A percentile compares a stretch with the other conserved stretches of the same genome.
Conservation (phyloP, 2,113 vertebrate genomes). For the Bucco capensis region DNA sequence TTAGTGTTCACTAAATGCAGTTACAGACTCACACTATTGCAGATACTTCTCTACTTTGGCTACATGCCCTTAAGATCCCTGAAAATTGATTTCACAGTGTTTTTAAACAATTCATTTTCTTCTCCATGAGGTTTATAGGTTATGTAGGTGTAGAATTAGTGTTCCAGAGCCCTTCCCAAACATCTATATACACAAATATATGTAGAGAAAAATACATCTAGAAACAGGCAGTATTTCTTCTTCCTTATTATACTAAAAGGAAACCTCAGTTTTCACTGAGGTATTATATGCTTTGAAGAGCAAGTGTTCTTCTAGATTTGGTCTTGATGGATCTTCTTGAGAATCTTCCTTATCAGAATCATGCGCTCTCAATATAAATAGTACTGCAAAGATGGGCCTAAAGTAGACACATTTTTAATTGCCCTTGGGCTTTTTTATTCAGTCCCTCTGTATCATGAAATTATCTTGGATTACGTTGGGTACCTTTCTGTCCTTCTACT, state of each 20-base stretch:
- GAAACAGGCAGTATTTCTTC: background rate
- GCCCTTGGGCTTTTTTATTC: background rate
- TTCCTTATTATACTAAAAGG: background rate
- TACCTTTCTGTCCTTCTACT: background rate
- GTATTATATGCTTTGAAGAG: background rate
- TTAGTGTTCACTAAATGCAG: background rate
- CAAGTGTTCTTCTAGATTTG: background rate
- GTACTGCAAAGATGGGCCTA: background rate
- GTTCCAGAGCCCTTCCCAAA: background rate
- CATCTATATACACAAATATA: background rate
- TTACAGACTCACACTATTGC: background rate
- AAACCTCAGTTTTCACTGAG: background rate
- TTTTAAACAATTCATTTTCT: background rate
- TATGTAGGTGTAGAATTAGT: background rate
- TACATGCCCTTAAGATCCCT: background rate
- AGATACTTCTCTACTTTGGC: background rate
- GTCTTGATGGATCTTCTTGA: background rate
- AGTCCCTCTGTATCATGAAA: background rate
- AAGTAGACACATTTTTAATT: background rate
- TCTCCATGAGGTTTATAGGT: background rate
- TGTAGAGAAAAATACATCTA: accelerated
- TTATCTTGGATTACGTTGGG: background rate
- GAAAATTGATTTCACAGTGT: background rate
- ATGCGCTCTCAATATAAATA: background rate
- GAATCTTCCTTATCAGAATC: background rate